Percentiles rank a stretch among this genome's conserved stretches.
Conservation (phyloP, 2,797 vertebrate species). For the Lagodon rhomboides region DNA sequence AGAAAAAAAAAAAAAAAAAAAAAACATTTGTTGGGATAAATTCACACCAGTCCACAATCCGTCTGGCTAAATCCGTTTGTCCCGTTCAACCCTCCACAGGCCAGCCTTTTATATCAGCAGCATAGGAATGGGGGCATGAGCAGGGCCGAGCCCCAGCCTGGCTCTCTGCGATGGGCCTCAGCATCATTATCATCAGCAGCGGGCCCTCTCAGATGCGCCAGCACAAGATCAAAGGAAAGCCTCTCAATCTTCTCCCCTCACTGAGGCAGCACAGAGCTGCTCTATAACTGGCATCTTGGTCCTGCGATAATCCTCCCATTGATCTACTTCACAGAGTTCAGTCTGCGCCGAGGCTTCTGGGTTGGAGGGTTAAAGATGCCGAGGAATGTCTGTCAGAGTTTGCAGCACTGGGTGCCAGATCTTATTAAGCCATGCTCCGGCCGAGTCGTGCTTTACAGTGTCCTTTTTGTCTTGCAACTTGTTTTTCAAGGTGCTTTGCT, state of each 20-base stretch:
- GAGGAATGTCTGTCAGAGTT: conserved; percentile 79
- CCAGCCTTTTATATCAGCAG: conserved; percentile 58
- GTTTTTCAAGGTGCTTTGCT: conserved; percentile 67
- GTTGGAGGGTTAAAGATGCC: conserved; percentile 80
- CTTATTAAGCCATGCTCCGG: conserved; percentile 64
- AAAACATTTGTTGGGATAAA: conserved; percentile 68
- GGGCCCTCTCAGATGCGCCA: conserved; percentile 76
- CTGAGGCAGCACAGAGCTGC: conserved; percentile 79
- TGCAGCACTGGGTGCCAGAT: conserved; percentile 65
- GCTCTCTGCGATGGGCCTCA: conserved; percentile 67
- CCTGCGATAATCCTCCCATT: conserved; percentile 83
- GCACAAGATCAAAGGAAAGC: conserved; percentile 82
- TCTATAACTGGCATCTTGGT: conserved; percentile 82
- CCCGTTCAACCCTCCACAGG: conserved; percentile 66
- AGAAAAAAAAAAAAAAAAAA: conserved; percentile 13
- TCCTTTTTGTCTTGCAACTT: conserved; percentile 49
- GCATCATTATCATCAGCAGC: conserved; percentile 80
- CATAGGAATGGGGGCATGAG: conserved; percentile 47
- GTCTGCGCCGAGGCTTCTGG: conserved; percentile 72
- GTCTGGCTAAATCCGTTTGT: conserved; percentile 74
- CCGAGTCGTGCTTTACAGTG: conserved; percentile 36
- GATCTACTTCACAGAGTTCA: conserved; percentile 82
- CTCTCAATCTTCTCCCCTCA: conserved; percentile 82
- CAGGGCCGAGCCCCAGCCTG: conserved; percentile 56
- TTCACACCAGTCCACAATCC: conserved; percentile 69